These are phyloP conservation scores for Eupleurogrammus muticus DNA, from an alignment of 2,797 vertebrate species.

Conservation along the genomic window DNA sequence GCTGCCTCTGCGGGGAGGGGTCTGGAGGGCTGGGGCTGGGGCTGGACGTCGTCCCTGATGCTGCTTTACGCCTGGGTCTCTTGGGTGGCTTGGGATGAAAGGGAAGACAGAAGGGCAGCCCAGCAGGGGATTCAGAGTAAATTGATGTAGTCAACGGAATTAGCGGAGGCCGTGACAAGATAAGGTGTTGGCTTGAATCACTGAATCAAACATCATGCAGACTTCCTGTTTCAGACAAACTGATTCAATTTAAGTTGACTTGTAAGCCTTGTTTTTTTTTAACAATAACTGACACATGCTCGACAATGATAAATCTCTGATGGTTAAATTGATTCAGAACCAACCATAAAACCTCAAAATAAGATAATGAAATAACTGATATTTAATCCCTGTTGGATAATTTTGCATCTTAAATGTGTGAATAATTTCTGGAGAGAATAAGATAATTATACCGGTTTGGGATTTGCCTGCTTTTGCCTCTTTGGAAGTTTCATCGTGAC, in stretches of 20 bases:
- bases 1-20: slow-evolving; percentile 38
- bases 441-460: slow-evolving; percentile 54
- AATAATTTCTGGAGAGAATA: not conserved
- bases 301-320: not conserved
- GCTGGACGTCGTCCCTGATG: slow-evolving; percentile 45
- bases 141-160: slow-evolving; percentile 49
- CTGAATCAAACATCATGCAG: slow-evolving; percentile 10
- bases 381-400: not conserved
- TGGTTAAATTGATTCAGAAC: not conserved
- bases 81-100: slow-evolving; percentile 78
- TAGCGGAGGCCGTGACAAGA: slow-evolving; percentile 14
- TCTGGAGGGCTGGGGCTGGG: slow-evolving; percentile 23
- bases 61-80: slow-evolving; percentile 66
- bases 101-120: slow-evolving; percentile 50
- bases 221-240: not conserved
- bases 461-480: slow-evolving; percentile 48
- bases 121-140: slow-evolving; percentile 42
- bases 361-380: not conserved
- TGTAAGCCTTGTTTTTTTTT: slow-evolving; percentile 15
- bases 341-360: not conserved
- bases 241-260: not conserved
- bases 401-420: not conserved
- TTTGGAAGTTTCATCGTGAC: slow-evolving; percentile 55
- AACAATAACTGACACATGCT: not conserved
- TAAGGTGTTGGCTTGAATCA: slow-evolving; percentile 13